Evolutionary conservation across 2,797 vertebrate species (phyloP).

Genomic region (Liasis olivaceus): DNA sequence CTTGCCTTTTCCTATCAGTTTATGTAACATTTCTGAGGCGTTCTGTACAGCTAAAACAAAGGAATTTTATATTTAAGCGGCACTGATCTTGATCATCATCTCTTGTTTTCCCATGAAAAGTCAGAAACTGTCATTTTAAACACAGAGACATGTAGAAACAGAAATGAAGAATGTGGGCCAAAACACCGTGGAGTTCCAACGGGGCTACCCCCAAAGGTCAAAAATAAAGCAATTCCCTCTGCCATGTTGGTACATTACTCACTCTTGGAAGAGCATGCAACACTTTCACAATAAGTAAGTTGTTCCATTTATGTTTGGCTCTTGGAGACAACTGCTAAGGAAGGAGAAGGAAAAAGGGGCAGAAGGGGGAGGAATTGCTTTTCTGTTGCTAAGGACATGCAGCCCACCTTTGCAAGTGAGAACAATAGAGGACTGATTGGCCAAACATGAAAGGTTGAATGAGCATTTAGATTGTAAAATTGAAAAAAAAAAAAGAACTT

Average conservation of each 20-base stretch:
- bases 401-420: neutral
- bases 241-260: slow-evolving; percentile 44
- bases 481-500: neutral
- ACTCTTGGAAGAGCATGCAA: slow-evolving; percentile 43
- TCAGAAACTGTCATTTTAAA: neutral
- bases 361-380: neutral
- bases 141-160: neutral
- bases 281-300: slow-evolving; percentile 43
- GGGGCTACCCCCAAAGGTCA: neutral
- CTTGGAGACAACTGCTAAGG: slow-evolving; percentile 1
- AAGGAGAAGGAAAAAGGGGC: neutral
- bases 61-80: neutral
- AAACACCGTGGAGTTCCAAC: neutral
- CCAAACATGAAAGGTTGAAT: neutral
- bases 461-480: neutral
- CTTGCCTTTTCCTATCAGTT: neutral
- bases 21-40: neutral
- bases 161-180: neutral
- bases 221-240: slow-evolving; percentile 42
- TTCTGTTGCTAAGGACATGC: neutral
- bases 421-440: neutral
- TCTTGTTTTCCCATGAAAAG: neutral
- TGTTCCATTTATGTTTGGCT: neutral
- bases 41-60: neutral
- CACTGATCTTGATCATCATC: neutral